A percentile compares a stretch with the other conserved stretches of the same genome.
Conservation (phyloP, 2,113 vertebrate genomes). For the Gila orcuttii region DNA sequence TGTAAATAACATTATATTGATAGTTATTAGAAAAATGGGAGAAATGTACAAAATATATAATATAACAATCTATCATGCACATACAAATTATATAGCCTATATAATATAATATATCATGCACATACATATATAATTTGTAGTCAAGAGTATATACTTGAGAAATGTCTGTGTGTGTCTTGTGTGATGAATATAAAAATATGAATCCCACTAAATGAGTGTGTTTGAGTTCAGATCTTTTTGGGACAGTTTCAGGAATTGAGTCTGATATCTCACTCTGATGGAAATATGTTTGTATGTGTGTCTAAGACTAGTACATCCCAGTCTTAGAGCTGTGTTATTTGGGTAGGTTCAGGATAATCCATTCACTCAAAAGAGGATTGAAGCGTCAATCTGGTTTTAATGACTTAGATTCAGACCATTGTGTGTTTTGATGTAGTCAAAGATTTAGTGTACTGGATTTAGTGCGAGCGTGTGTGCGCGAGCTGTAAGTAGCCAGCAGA, state of each 20-base stretch:
- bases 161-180: too few species aligned
- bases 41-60: not conserved
- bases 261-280: not conserved
- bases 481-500: not conserved
- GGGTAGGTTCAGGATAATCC: conserved; percentile 76
- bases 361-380: conserved; percentile 78
- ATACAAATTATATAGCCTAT: too few species aligned
- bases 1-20: not conserved
- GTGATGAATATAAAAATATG: too few species aligned
- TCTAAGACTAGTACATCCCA: conserved; percentile 11
- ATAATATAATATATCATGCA: too few species aligned
- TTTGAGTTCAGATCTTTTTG: conserved; percentile 8
- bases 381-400: conserved; percentile 69
- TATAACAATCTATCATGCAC: not conserved
- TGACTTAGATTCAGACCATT: conserved; percentile 65
- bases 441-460: conserved; percentile 22
- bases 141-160: too few species aligned
- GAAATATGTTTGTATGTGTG: conserved; percentile 34
- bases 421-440: conserved; percentile 27
- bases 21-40: not conserved
- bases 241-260: not conserved
- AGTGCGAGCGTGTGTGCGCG: not conserved
- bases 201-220: not conserved
- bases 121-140: too few species aligned
- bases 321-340: conserved; percentile 63